Base-by-base conservation (phyloP, 1,140 invertebrate genomes). In the Zaprionus inermis region DNA sequence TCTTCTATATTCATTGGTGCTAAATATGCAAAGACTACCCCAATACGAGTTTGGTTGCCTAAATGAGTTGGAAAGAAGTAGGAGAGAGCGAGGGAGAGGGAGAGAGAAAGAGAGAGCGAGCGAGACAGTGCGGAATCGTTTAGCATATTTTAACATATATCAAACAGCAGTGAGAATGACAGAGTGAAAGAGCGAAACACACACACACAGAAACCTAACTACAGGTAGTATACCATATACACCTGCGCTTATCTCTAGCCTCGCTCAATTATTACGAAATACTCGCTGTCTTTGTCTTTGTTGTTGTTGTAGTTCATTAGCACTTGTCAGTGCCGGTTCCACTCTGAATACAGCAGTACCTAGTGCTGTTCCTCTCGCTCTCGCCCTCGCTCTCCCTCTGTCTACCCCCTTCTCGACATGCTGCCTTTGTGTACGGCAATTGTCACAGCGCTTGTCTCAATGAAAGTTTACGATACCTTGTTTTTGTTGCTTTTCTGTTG, bases 111-210 rank as follows among this genome's bases (percentile, higher is more conserved):
- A 52, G 44, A 71, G 54, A 36, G 20, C 7, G 14, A 59, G 41
- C 52, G 36, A 69, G 4, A 24, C 4, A 49, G 56, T 41, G 63
- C 59, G 30, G 77, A 88, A 83, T 89, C 83, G 84, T 83, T 89
- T 88, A 83, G 70, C 79, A 88, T 88, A 89, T 78, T 89, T 88
- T 88, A 89, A 84, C 84, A 88, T 88, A 83, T 68, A 74, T 71
- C 54, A 55, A 56, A 70, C 56, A 49, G 41, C 30, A 66, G 60
- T 65, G 69, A 30, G 67, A 75, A 58, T 46, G 55, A 64, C 18
- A 72, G 68, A 54, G 38, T n/a, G 36, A 44, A 58, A 18, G 14
- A 58, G 44, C 18, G 18, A 58, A 11, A 32, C 12, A 22, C 18
- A 46, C 22, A 28, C 22, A 63, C 41, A 69, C 66, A 63, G 22